Conservation (phyloP, 1,140 invertebrate species). For the Trichonephila inaurata region DNA sequence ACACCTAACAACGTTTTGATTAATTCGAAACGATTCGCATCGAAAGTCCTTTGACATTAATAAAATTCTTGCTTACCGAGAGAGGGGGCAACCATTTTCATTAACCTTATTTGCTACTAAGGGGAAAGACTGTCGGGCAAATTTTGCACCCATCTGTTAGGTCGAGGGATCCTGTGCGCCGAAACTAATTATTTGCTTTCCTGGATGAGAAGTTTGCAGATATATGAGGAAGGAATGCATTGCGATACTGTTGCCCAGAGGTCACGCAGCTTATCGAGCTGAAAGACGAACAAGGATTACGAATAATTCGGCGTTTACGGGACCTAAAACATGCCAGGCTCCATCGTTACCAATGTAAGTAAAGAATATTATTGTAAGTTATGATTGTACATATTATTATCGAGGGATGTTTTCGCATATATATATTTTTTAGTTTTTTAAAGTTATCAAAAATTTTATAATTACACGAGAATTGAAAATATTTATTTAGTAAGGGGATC, state of each 20-base stretch:
- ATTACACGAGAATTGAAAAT: too few relatives aligned
- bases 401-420: too few relatives aligned
- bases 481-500: too few relatives aligned
- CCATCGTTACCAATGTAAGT: too few relatives aligned
- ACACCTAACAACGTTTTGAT: conserved; percentile 19
- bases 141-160: neutral
- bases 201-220: neutral
- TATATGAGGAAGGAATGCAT: neutral
- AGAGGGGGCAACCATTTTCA: conserved; percentile 42
- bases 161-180: neutral
- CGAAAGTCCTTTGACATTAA: conserved; percentile 44
- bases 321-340: too few relatives aligned
- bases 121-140: neutral
- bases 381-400: too few relatives aligned
- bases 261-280: neutral
- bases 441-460: too few relatives aligned
- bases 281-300: neutral
- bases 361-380: too few relatives aligned
- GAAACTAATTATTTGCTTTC: conserved; percentile 23
- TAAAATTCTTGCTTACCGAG: conserved; percentile 33
- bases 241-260: neutral
- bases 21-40: conserved; percentile 41
- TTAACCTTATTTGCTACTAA: conserved; percentile 45
- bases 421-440: too few relatives aligned
- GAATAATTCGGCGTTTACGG: too few relatives aligned